Percentiles rank a stretch among this genome's conserved stretches.
Evolutionary conservation across 1,140 invertebrate genomes (phyloP).

Genomic region (Venustaconcha ellipsiformis): DNA sequence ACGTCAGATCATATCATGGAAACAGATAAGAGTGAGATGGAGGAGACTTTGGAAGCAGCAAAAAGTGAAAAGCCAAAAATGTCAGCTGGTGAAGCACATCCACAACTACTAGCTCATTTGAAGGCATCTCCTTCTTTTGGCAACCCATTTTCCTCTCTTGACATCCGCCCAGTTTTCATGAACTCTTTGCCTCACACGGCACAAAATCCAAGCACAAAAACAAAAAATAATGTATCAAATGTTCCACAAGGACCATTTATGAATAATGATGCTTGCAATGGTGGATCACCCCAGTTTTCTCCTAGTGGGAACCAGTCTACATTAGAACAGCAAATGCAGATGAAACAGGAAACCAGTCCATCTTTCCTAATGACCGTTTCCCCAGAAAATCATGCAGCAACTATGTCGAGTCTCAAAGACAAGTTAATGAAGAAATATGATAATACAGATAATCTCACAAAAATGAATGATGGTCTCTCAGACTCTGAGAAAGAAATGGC

Average conservation of each 20-base stretch:
- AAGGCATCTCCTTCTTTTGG: constrained; percentile 29
- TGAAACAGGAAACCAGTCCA: constrained; percentile 35
- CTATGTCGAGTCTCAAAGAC: constrained; percentile 57
- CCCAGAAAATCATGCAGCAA: constrained; percentile 35
- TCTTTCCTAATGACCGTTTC: constrained; percentile 22
- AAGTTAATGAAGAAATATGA: constrained; percentile 60
- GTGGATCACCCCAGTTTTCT: not conserved
- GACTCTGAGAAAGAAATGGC: constrained; percentile 11
- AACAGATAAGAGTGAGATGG: constrained; percentile 25
- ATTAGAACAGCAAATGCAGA: constrained; percentile 8
- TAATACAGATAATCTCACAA: constrained; percentile 55
- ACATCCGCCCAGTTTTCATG: constrained; percentile 10
- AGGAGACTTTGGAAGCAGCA: constrained; percentile 14
- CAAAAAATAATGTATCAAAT: constrained; percentile 10
- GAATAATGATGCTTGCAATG: constrained; percentile 2
- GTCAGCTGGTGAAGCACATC: constrained; percentile 60
- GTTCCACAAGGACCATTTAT: constrained; percentile 16
- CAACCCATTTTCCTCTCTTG: constrained; percentile 17
- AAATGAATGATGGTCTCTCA: constrained; percentile 29
- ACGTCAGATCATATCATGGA: not conserved
- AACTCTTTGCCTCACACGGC: constrained; percentile 8
- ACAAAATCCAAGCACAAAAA: constrained; percentile 4
- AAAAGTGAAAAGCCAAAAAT: constrained; percentile 32
- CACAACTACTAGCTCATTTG: constrained; percentile 60
- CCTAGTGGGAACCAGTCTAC: constrained; percentile 6